Evolutionary conservation across 2,888 invertebrate genomes (phyloP).

Genomic region (Microctonus aethiopoides): DNA sequence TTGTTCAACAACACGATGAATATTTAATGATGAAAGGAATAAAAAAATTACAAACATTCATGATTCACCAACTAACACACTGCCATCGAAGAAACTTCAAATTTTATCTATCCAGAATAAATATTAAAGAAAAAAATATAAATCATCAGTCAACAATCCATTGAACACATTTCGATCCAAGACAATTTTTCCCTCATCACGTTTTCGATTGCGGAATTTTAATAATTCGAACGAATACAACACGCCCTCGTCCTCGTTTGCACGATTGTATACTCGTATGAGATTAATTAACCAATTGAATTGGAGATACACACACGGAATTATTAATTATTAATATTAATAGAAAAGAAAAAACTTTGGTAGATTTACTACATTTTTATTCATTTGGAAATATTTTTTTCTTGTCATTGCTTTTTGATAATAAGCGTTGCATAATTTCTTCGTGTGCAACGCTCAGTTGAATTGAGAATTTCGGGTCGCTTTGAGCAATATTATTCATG

Average conservation of each 20-base stretch:
- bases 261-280: neutral
- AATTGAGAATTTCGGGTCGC: neutral
- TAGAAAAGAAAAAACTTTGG: neutral
- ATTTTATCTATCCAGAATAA: neutral
- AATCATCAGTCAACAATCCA: conserved; percentile 9
- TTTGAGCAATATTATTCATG: neutral
- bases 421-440: neutral
- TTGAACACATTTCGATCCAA: neutral
- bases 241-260: neutral
- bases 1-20: conserved; percentile 50
- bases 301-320: neutral
- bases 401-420: neutral
- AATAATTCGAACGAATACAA: neutral
- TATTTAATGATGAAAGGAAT: conserved; percentile 27
- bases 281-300: neutral
- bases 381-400: neutral
- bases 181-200: neutral
- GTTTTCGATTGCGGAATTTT: neutral
- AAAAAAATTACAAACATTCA: conserved; percentile 37
- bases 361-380: neutral
- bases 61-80: conserved; percentile 40
- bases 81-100: conserved; percentile 40
- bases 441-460: neutral
- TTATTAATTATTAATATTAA: neutral
- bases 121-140: conserved; percentile 18